Conservation (phyloP, 1,140 invertebrate species). For the Drosophila suzukii region DNA sequence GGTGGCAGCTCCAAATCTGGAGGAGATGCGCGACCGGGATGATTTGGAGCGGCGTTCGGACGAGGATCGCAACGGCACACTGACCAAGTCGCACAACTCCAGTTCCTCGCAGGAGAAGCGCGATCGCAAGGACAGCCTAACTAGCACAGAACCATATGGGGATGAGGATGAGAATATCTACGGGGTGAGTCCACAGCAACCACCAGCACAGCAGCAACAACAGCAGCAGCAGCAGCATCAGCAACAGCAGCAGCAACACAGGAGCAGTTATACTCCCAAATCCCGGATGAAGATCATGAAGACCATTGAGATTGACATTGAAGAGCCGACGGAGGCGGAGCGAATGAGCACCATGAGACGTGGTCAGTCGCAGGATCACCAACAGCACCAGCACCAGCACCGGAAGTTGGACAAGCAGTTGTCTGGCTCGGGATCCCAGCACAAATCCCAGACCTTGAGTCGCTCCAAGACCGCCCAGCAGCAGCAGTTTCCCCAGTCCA, state of each 20-base stretch:
- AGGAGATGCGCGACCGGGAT: slow-evolving; percentile 74
- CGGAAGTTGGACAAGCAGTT: slow-evolving; percentile 65
- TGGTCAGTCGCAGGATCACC: slow-evolving; percentile 56
- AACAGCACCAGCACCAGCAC: slow-evolving; percentile 35
- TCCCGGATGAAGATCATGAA: slow-evolving; percentile 84
- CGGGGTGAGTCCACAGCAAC: slow-evolving; percentile 64
- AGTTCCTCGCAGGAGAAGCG: slow-evolving; percentile 75
- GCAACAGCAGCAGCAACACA: slow-evolving; percentile 43
- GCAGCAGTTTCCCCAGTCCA: slow-evolving; percentile 67
- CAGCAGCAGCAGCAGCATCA: slow-evolving; percentile 36
- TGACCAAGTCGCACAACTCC: slow-evolving; percentile 78
- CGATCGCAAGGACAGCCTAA: slow-evolving; percentile 76
- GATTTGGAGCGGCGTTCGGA: slow-evolving; percentile 85
- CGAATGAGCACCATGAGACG: slow-evolving; percentile 68
- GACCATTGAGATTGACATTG: slow-evolving; percentile 82
- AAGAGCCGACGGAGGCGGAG: slow-evolving; percentile 75
- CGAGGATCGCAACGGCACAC: slow-evolving; percentile 71
- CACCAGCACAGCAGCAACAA: slow-evolving; percentile 41
- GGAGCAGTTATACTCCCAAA: slow-evolving; percentile 76
- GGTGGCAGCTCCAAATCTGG: slow-evolving; percentile 86
- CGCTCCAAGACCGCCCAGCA: slow-evolving; percentile 54
- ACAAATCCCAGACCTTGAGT: slow-evolving; percentile 61
- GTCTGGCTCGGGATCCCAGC: slow-evolving; percentile 43
- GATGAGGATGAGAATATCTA: slow-evolving; percentile 83
- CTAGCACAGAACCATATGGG: slow-evolving; percentile 73